Evolutionary conservation across 2,113 vertebrate species (phyloP).

Genomic region (Scomber scombrus): DNA sequence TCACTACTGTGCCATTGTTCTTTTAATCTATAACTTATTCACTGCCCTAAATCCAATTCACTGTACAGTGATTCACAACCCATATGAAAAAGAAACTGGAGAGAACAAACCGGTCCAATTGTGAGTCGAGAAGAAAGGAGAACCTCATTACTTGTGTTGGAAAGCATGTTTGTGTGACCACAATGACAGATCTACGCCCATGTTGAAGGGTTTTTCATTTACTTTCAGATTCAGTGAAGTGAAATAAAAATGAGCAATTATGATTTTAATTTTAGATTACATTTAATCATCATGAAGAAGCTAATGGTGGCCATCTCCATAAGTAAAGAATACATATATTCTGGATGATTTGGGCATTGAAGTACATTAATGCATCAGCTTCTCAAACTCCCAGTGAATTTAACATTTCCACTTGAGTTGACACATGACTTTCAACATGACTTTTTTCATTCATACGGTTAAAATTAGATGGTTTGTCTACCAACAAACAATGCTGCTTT

Average conservation of each 20-base stretch:
- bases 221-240: not conserved
- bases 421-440: not conserved
- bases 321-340: not conserved
- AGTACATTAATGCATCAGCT: not conserved
- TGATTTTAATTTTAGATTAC: conserved; percentile 4
- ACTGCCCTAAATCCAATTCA: not conserved
- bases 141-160: not conserved
- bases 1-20: not conserved
- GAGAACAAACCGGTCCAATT: not conserved
- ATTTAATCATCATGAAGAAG: not conserved
- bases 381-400: not conserved
- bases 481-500: not conserved
- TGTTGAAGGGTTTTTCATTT: not conserved
- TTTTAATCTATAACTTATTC: not conserved
- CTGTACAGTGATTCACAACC: not conserved
- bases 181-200: not conserved
- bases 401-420: not conserved
- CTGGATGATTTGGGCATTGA: not conserved
- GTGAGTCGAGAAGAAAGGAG: not conserved
- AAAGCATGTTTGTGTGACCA: not conserved
- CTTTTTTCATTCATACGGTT: not conserved
- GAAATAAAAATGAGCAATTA: not conserved
- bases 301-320: not conserved
- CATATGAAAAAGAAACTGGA: not conserved
- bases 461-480: not conserved